Evolutionary conservation across 2,797 vertebrate species (phyloP).

Genomic region (Enteromius afrohamiltoni): DNA sequence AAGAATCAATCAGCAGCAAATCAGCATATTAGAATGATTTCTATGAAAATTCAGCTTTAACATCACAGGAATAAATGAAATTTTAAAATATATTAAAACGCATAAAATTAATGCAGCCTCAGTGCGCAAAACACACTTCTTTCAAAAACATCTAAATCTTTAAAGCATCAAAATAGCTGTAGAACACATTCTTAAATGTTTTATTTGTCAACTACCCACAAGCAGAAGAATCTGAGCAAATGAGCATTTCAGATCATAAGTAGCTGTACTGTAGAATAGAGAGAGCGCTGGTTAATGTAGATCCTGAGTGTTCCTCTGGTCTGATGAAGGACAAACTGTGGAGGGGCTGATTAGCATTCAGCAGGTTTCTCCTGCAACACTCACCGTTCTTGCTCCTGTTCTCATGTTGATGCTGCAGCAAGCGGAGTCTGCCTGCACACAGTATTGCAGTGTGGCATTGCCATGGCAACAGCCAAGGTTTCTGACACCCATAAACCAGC

Average conservation of each 20-base stretch:
- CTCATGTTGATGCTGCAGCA: conserved; percentile 70
- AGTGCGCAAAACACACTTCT: not conserved
- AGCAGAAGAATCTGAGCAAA: not conserved
- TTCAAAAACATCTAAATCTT: not conserved
- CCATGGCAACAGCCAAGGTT: conserved; percentile 82
- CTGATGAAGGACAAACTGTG: conserved; percentile 79
- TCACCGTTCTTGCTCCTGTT: conserved; percentile 63
- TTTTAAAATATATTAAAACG: not conserved
- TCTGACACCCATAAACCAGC: conserved; percentile 78
- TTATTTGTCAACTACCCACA: not conserved
- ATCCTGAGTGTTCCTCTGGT: conserved; percentile 52
- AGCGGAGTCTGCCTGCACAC: conserved; percentile 67
- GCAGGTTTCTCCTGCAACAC: conserved; percentile 66
- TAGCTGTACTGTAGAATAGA: not conserved
- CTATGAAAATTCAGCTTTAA: not conserved
- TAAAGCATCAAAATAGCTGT: not conserved
- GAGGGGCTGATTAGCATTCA: conserved; percentile 79
- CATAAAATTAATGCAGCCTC: not conserved
- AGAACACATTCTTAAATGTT: not conserved
- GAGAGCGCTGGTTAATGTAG: conserved; percentile 52
- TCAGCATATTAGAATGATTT: not conserved
- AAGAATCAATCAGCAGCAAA: not conserved
- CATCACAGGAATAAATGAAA: not conserved
- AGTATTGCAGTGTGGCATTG: conserved; percentile 82
- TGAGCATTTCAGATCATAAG: not conserved